Evolutionary conservation across 2,888 invertebrate genomes (phyloP).

Genomic region (Scrobipalpa costella): DNA sequence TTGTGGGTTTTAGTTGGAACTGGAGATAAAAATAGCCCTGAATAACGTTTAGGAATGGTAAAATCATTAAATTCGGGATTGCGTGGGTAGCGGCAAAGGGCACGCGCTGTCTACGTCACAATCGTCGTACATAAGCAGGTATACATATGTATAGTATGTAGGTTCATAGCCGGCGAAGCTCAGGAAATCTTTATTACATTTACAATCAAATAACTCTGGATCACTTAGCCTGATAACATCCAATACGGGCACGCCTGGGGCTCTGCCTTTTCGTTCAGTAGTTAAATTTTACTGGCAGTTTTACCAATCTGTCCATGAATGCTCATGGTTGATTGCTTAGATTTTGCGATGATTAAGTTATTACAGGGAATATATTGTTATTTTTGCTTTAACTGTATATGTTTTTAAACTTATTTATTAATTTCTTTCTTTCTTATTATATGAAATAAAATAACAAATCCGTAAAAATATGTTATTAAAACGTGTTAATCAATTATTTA

Average conservation of each 20-base stretch:
- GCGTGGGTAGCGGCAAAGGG: conserved; percentile 56
- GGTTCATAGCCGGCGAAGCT: conserved; percentile 28
- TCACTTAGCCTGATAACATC: background rate
- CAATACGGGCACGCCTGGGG: background rate
- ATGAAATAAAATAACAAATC: too few relatives aligned
- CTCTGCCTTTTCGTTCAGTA: background rate
- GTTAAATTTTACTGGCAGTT: background rate
- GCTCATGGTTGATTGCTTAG: background rate
- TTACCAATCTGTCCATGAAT: background rate
- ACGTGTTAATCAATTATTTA: too few relatives aligned
- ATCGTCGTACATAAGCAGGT: conserved; percentile 30
- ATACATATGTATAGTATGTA: conserved; percentile 37
- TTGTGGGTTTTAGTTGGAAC: background rate
- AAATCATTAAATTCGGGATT: conserved; percentile 22
- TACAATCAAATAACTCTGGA: conserved; percentile 18
- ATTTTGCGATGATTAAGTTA: background rate
- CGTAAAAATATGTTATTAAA: too few relatives aligned
- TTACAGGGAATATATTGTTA: too few relatives aligned
- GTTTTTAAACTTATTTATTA: too few relatives aligned
- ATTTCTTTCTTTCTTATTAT: too few relatives aligned
- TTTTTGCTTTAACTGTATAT: too few relatives aligned
- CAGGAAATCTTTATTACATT: conserved; percentile 28
- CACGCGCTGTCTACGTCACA: conserved; percentile 67
- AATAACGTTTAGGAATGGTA: conserved; percentile 1
- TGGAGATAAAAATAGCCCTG: conserved; percentile 5